A percentile compares a stretch with the other conserved stretches of the same genome.
Evolutionary conservation across 2,113 vertebrate species (phyloP).

Genomic region (Corythornis madagascariensis): DNA sequence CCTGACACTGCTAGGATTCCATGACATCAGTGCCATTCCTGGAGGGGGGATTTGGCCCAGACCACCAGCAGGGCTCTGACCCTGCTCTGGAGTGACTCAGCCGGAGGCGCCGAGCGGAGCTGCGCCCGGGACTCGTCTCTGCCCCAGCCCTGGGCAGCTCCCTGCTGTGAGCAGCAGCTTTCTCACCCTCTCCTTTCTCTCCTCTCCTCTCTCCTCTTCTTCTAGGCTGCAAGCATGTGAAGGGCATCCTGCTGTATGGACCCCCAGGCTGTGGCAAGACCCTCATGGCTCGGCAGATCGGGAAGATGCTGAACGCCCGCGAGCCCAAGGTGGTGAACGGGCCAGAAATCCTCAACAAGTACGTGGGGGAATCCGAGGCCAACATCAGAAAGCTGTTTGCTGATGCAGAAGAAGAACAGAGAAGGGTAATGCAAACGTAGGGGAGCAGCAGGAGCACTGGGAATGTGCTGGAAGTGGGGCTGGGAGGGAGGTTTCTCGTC

Average conservation of each 20-base stretch:
- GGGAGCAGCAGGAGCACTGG: neutral
- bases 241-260: constrained; percentile 94
- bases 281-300: constrained; percentile 96
- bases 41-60: too few relatives aligned
- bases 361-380: constrained; percentile 95
- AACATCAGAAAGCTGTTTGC: constrained; percentile 98
- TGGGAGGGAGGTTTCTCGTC: neutral
- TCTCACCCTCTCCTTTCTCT: too few relatives aligned
- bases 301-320: constrained; percentile 96
- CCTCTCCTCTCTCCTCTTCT: neutral
- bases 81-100: too few relatives aligned
- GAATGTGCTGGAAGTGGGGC: neutral
- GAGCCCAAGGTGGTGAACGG: constrained; percentile 98
- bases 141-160: neutral
- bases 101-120: neutral
- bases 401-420: constrained; percentile 96
- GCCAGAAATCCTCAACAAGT: constrained; percentile 97
- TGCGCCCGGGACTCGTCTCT: neutral
- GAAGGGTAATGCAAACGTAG: constrained; percentile 78
- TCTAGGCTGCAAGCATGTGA: constrained; percentile 96
- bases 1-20: too few relatives aligned
- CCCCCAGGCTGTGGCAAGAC: constrained; percentile 97
- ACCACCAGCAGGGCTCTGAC: too few relatives aligned
- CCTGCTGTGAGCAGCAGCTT: neutral
- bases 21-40: too few relatives aligned